Conservation (phyloP, 1,140 invertebrate genomes). For the Ylistrum balloti region DNA sequence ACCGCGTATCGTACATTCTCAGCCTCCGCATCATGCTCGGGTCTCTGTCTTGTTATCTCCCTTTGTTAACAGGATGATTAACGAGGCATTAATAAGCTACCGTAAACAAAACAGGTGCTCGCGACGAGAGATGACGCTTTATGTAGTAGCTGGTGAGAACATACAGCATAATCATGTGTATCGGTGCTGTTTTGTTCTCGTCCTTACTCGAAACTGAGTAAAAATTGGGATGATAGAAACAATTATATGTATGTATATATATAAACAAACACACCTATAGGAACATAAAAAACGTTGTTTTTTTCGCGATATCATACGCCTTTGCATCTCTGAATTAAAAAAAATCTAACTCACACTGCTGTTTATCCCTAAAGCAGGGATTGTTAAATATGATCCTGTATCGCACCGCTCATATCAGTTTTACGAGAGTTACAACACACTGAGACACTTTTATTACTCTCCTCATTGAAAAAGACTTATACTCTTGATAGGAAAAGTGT, state of each 20-base stretch:
- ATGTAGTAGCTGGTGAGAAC: not conserved
- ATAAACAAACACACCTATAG: no score
- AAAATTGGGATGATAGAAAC: no score
- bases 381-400: not conserved
- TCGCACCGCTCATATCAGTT: not conserved
- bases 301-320: no score
- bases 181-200: no score
- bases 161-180: no score
- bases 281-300: no score
- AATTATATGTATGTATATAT: no score
- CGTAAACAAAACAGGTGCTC: conserved; percentile 32
- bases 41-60: conserved; percentile 1
- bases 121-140: not conserved
- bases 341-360: not conserved
- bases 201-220: no score
- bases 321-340: no score
- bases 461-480: not conserved
- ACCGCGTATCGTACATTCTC: not conserved
- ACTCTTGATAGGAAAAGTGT: not conserved
- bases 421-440: not conserved
- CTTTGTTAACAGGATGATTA: conserved; percentile 20
- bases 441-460: not conserved
- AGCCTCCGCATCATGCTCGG: not conserved
- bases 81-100: conserved; percentile 20
- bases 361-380: not conserved